These are phyloP conservation scores for Coremacera marginata DNA, from an alignment of 2,888 invertebrate genomes.

Conservation along the genomic window DNA sequence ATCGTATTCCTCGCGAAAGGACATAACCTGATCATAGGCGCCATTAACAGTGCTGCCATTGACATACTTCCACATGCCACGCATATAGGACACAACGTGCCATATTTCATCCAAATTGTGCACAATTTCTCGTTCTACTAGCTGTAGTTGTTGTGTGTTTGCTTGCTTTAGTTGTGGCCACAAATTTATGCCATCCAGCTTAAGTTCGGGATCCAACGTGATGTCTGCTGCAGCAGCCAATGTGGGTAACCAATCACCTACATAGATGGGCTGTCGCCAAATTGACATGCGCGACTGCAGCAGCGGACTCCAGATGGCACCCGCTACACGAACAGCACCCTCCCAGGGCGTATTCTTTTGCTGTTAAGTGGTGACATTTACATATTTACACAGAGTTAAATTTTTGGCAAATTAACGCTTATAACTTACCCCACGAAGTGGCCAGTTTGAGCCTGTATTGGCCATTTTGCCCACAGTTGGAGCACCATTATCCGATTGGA, in stretches of 20 bases:
- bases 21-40: constrained; percentile 54
- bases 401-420: too few species aligned
- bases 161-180: constrained; percentile 73
- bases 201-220: constrained; percentile 54
- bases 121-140: constrained; percentile 74
- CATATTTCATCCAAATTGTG: constrained; percentile 79
- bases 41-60: constrained; percentile 62
- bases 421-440: constrained; percentile 77
- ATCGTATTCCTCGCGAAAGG: constrained; percentile 53
- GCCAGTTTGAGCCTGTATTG: constrained; percentile 85
- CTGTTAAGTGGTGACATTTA: constrained; percentile 63
- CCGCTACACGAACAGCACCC: constrained; percentile 84
- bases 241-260: constrained; percentile 89
- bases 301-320: constrained; percentile 80
- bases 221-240: constrained; percentile 68
- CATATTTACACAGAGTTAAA: not conserved
- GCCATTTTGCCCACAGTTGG: constrained; percentile 79
- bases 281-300: constrained; percentile 71
- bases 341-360: constrained; percentile 87
- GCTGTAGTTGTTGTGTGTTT: not conserved
- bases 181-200: constrained; percentile 77
- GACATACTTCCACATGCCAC: constrained; percentile 61
- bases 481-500: constrained; percentile 90
- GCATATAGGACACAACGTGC: constrained; percentile 59
- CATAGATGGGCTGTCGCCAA: constrained; percentile 78